phyloP scores from a whole-genome alignment of 1,140 invertebrate genomes.

The Brachionus rotundiformis region DNA sequence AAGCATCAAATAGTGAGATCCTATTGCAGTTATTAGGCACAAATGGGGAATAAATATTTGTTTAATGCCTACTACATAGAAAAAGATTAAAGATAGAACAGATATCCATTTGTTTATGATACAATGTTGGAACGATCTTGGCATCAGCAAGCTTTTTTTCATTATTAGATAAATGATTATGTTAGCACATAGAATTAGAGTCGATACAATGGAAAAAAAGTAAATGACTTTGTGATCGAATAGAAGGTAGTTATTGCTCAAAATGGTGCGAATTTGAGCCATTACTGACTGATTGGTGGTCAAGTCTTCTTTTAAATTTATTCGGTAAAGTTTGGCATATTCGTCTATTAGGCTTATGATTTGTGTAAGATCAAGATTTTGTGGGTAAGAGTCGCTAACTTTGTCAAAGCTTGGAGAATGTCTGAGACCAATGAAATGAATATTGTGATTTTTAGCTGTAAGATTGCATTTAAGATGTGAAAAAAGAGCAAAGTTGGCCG shows the following conservation, averaged over 20 bases:
- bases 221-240: constrained; percentile 27
- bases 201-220: neutral
- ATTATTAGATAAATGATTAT: neutral
- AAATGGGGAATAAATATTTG: constrained; percentile 45
- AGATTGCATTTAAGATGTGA: neutral
- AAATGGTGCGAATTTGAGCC: neutral
- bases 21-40: neutral
- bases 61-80: neutral
- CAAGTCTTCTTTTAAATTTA: constrained; percentile 23
- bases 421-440: constrained; percentile 32
- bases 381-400: neutral
- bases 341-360: neutral
- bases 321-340: neutral
- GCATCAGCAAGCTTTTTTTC: neutral
- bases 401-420: neutral
- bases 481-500: neutral
- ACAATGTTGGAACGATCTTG: constrained; percentile 13
- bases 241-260: neutral
- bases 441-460: constrained; percentile 1
- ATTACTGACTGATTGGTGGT: neutral
- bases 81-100: constrained; percentile 18
- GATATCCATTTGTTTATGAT: constrained; percentile 35
- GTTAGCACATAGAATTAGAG: neutral
- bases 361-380: neutral
- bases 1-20: constrained; percentile 6